Base-by-base conservation (phyloP, 2,888 invertebrate genomes). In the Mechanitis mazaeus region DNA sequence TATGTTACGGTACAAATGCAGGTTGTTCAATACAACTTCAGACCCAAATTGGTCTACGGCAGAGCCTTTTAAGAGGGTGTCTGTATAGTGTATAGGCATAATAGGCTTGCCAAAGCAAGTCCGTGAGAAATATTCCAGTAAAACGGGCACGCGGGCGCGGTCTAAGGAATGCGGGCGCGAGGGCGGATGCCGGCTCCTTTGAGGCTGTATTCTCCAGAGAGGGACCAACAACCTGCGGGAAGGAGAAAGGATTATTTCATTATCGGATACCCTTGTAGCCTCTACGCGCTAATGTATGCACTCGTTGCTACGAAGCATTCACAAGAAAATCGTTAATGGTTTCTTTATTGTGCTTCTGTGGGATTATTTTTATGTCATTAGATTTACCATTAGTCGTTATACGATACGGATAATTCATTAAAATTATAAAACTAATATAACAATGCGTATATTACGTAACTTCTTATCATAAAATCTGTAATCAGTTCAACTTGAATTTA, bases 41-140 rank as follows among this genome's bases (percentile, higher is more conserved):
- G 72, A 67, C 68, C 76, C 73, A 75, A 76, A 75, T 75, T 74
- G 75, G 77, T 71, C 69, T 59, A 68, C 65, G 61, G 66, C 70
- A 69, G 69, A 70, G 72, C 71, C 73, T 76, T 77, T 75, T 72
- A 72, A 69, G 68, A 64, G 69, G 70, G 69, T 71, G 70, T 72
- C 69, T 70, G 70, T 73, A 72, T 74, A 77, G 71, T 70, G 70
- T 73, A 72, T 74, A 77, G 71, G 71, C 76, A 76, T 80, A 81
- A 84, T 83, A 83, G 83, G 79, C 82, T 87, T 81, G 87, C 87
- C 86, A 87, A 87, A 88, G 87, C 81, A 78, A 83, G 86, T 76
- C 87, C 90, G 90, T 90, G 90, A 90, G 90, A 90, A 90, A 89
- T 83, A 86, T 86, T 85, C 84, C 78, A 81, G 87, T 80, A 82